phyloP scores from a whole-genome alignment of 1,140 invertebrate genomes.

The Camponotus floridanus region DNA sequence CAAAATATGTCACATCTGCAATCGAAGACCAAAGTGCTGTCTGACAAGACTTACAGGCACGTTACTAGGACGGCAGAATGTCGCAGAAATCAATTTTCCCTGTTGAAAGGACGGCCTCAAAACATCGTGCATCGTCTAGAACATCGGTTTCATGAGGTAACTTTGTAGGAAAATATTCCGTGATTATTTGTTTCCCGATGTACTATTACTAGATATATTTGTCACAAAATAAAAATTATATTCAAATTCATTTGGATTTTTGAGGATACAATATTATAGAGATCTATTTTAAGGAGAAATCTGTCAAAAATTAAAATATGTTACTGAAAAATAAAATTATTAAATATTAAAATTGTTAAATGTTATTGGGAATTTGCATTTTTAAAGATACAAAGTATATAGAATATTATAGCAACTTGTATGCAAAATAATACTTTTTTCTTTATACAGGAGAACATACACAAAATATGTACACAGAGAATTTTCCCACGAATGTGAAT shows the following conservation, averaged over 20 bases:
- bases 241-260: not conserved
- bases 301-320: no score
- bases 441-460: not conserved
- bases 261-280: no score
- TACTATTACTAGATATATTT: not conserved
- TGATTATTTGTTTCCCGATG: not conserved
- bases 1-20: slow-evolving; percentile 76
- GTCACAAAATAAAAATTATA: not conserved
- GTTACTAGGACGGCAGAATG: slow-evolving; percentile 76
- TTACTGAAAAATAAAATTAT: no score
- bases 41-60: slow-evolving; percentile 73
- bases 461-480: not conserved
- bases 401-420: slow-evolving; percentile 7
- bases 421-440: not conserved
- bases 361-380: not conserved
- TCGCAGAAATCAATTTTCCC: slow-evolving; percentile 80
- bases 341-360: not conserved
- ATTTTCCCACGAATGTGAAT: not conserved
- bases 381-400: not conserved
- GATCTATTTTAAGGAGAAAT: not conserved
- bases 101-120: slow-evolving; percentile 80
- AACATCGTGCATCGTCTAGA: slow-evolving; percentile 79
- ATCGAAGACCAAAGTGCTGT: slow-evolving; percentile 65
- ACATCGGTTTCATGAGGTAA: slow-evolving; percentile 84
- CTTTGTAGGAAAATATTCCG: slow-evolving; percentile 16